These are phyloP conservation scores for Macrotrachela quadricornifera DNA, from an alignment of 1,140 invertebrate species.

Conservation along the genomic window DNA sequence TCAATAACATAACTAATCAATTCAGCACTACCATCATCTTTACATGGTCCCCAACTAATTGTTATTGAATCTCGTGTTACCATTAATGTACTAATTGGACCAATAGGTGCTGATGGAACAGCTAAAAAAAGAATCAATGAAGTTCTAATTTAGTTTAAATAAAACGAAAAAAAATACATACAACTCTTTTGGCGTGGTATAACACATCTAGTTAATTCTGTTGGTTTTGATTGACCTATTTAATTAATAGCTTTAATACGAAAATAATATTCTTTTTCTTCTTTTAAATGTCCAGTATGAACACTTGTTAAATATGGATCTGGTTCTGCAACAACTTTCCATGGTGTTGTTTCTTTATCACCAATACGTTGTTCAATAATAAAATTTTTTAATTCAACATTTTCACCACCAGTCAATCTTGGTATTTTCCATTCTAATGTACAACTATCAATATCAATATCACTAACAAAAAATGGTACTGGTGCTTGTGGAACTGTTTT, in stretches of 20 bases:
- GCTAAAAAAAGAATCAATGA: too few relatives aligned
- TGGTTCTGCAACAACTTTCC: conserved; percentile 78
- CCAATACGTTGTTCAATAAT: conserved; percentile 64
- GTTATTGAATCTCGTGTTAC: conserved; percentile 41
- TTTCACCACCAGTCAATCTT: conserved; percentile 9
- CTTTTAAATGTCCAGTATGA: conserved; percentile 76
- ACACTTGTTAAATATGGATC: conserved; percentile 72
- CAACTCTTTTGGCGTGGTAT: conserved; percentile 4
- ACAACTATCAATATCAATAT: conserved; percentile 85
- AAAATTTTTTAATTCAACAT: neutral
- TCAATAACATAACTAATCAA: conserved; percentile 55
- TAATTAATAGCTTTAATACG: conserved; percentile 86
- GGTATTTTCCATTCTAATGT: conserved; percentile 76
- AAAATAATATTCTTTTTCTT: conserved; percentile 79
- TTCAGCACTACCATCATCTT: conserved; percentile 53
- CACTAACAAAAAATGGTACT: conserved; percentile 66
- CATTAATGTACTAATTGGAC: conserved; percentile 37
- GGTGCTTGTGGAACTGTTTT: conserved; percentile 1
- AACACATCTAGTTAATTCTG: conserved; percentile 13
- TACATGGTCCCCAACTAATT: conserved; percentile 56
- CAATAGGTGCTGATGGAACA: conserved; percentile 60
- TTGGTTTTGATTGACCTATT: conserved; percentile 55
- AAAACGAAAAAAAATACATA: too few relatives aligned
- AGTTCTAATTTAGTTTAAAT: too few relatives aligned
- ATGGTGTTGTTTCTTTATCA: conserved; percentile 75